Base-by-base conservation (phyloP, 2,797 vertebrate genomes). In the Erethizon dorsatum region DNA sequence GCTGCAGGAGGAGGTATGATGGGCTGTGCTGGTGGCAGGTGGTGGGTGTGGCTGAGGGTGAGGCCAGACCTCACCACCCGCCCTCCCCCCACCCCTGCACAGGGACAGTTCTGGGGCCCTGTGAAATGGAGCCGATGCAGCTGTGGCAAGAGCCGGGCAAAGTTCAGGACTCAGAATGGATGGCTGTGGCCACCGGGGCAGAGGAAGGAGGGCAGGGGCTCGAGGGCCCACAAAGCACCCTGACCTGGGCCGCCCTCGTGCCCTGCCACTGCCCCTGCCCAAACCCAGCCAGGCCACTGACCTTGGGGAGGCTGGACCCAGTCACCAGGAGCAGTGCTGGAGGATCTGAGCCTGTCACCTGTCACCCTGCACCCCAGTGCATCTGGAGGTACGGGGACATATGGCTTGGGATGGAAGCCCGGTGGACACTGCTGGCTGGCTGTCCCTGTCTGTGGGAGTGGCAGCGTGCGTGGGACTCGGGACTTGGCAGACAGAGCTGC, bases 1-100 rank as follows among this genome's bases (percentile, higher is more conserved):
- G 31, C 86, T 73, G 6, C 17, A 0, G 15, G 56, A 10, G 45
- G 45, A 5, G 14, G 28, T 2, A 0, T 4, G n/a, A 63, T 18
- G 83, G 24, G n/a, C 57, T 45, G 79, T 31, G 8, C 37, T 12
- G 2, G 0, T 0, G 56, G 50, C 82, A 14, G 37, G 15, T 33
- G 75, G 45, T 13, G 17, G 33, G 33, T 45, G 8, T 56, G 56
- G 47, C 52, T 6, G 0, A 5, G 12, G 33, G 50, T 14, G 0
- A 31, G 28, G n/a, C 84, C 77, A 37, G 18, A 3, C 67, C 5
- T 15, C 31, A 18, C 20, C 50, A 15, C 24, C 71, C 17, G 1
- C n/a, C 82, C 8, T 4, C 20, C 67, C 56, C 9, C 28, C 41
- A 4, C 0, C n/a, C 22, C 56, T 18, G 22, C 31, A 52, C 3